Base-by-base conservation (phyloP, 1,140 invertebrate species). In the Papilio aristodemus region DNA sequence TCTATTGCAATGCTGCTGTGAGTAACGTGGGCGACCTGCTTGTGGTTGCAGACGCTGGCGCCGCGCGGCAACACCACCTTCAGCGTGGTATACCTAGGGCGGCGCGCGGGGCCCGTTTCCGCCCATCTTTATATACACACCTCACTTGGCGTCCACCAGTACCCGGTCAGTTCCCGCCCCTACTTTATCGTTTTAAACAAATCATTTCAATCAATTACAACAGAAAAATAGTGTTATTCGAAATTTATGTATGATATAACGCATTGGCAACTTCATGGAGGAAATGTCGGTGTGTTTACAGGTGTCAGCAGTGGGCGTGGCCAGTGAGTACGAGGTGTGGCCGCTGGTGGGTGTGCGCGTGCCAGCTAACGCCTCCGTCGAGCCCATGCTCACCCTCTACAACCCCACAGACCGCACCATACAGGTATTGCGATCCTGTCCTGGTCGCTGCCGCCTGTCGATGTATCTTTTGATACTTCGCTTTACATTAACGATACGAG, bases 31-130 rank as follows among this genome's bases (percentile, higher is more conserved):
- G 27, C 27, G 27, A 6, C n/a, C n/a, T n/a, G n/a, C n/a, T n/a
- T n/a, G 41, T 3, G 46, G 58, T 72, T 68, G 68, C 85, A 91
- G 91, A 86, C 87, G 70, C 95, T 99, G 86, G 95, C 96, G 81
- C 97, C 97, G 57, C 94, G 96, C 68, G 95, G 96, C 58, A 99
- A 99, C 89, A 99, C 98, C 74, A 96, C 97, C 70, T 99, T 99
- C 92, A 97, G 96, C 93, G 96, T 99, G 77, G 97, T 99, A 68
- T 99, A 98, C 92, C 93, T 99, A 78, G 97, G 97, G 17, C 92
- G 98, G 81, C 95, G 97, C 91, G 95, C 98, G 91, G 97, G 97
- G 71, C 94, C 94, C 81, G 95, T 98, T 72, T 94, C 97, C 88
- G 97, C 97, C 88, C 95, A 95, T 88, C 94, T 99, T 83, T 97